phyloP scores from a whole-genome alignment of 1,140 invertebrate species.

The Heterodera carotae region DNA sequence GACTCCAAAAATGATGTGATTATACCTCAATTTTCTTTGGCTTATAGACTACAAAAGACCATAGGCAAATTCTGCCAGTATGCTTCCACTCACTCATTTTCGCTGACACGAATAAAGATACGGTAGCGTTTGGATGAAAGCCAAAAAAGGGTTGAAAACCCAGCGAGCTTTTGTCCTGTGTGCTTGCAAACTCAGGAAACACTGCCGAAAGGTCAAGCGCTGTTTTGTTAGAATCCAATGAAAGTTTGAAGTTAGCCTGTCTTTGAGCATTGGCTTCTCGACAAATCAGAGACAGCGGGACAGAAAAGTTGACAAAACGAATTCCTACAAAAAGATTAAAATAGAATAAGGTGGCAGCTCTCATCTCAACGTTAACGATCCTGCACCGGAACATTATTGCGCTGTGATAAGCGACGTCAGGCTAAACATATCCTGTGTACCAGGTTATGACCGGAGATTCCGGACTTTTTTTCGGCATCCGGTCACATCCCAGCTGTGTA shows the following conservation, averaged over 20 bases:
- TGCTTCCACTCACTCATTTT: constrained; percentile 47
- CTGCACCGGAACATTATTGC: no score
- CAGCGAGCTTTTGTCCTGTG: constrained; percentile 40
- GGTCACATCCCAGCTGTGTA: no score
- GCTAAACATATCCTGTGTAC: no score
- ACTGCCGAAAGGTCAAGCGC: constrained; percentile 35
- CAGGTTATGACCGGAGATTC: no score
- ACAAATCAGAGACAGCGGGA: constrained; percentile 45
- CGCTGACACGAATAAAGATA: constrained; percentile 47
- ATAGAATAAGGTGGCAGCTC: constrained; percentile 12
- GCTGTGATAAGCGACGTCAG: no score
- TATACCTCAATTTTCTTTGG: no score
- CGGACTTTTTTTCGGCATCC: no score
- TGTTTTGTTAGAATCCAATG: constrained; percentile 34
- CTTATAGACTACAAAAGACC: no score
- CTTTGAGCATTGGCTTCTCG: constrained; percentile 34
- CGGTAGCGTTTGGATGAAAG: constrained; percentile 13
- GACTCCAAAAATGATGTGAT: no score
- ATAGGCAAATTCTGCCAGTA: no score
- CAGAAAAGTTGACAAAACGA: constrained; percentile 14
- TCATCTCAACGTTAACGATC: no score
- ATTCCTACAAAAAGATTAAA: constrained; percentile 27
- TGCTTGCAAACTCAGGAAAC: constrained; percentile 41
- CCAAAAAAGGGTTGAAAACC: constrained; percentile 49
- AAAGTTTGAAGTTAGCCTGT: constrained; percentile 43